These are phyloP conservation scores for Limnephilus rhombicus DNA, from an alignment of 2,888 invertebrate genomes.

Conservation along the genomic window DNA sequence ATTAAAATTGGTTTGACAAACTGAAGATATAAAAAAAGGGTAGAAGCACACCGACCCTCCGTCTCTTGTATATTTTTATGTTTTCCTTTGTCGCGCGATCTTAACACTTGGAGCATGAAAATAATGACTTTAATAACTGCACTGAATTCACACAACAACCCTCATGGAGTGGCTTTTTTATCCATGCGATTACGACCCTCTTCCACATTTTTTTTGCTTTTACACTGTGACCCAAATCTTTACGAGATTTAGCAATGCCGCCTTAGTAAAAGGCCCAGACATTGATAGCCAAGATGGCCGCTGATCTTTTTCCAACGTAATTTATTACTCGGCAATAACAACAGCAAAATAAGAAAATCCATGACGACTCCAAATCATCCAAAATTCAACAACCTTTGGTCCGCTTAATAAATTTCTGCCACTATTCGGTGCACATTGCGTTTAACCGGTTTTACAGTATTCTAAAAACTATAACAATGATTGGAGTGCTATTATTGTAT, in stretches of 20 bases:
- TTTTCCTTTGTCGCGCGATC: constrained; percentile 52
- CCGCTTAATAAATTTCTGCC: background rate
- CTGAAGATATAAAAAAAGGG: background rate
- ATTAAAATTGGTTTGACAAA: constrained; percentile 10
- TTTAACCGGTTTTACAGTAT: background rate
- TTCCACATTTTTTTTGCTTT: constrained; percentile 42
- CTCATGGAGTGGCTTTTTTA: constrained; percentile 45
- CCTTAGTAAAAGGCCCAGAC: background rate
- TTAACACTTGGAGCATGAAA: constrained; percentile 61
- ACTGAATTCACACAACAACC: constrained; percentile 42
- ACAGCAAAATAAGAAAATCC: background rate
- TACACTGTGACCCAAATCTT: constrained; percentile 30
- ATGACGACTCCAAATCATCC: background rate
- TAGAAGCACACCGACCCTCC: background rate
- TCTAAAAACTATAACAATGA: background rate
- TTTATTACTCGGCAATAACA: background rate
- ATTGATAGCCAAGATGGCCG: background rate
- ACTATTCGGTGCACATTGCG: background rate
- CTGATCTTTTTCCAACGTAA: background rate
- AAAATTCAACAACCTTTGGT: too few relatives aligned
- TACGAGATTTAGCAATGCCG: background rate
- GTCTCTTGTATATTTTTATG: constrained; percentile 20
- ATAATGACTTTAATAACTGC: constrained; percentile 57
- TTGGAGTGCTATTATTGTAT: background rate
- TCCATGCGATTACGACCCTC: constrained; percentile 28